Conservation (phyloP, 2,113 vertebrate species). For the Apus apus region DNA sequence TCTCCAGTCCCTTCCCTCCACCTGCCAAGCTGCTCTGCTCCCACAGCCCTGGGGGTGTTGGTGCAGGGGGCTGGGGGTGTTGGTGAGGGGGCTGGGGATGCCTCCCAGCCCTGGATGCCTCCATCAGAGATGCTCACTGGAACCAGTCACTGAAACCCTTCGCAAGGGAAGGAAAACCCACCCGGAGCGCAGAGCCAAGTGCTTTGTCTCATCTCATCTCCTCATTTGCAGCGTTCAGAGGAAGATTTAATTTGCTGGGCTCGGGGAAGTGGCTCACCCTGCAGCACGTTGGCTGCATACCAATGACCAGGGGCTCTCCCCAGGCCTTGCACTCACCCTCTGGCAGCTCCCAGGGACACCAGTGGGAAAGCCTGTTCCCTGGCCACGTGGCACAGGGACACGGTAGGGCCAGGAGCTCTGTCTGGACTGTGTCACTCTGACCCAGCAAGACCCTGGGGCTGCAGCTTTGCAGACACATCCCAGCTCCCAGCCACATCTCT, state of each 20-base stretch:
- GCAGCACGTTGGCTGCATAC: neutral
- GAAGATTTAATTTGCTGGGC: slow-evolving; percentile 62
- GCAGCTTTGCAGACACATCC: neutral
- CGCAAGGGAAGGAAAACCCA: neutral
- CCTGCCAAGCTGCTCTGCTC: neutral
- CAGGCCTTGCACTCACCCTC: neutral
- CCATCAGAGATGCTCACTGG: neutral
- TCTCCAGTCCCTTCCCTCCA: neutral
- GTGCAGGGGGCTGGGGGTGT: too few relatives aligned
- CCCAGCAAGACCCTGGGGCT: neutral
- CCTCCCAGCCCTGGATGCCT: rapidly evolving
- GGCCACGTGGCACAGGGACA: neutral
- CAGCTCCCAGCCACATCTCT: neutral
- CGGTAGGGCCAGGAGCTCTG: neutral
- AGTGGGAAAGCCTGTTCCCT: neutral
- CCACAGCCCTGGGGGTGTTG: too few relatives aligned
- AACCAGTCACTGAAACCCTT: rapidly evolving
- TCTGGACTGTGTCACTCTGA: rapidly evolving
- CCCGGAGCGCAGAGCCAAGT: neutral
- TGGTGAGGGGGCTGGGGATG: too few relatives aligned
- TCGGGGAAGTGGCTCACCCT: neutral
- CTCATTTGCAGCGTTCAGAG: slow-evolving; percentile 39
- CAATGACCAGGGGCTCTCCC: slow-evolving; percentile 7
- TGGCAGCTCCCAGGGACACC: neutral
- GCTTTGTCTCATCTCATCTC: slow-evolving; percentile 46